Evolutionary conservation across 2,888 invertebrate genomes (phyloP), one percentile per base, ranked within the genome.

Genomic region (Plagodis pulveraria): DNA sequence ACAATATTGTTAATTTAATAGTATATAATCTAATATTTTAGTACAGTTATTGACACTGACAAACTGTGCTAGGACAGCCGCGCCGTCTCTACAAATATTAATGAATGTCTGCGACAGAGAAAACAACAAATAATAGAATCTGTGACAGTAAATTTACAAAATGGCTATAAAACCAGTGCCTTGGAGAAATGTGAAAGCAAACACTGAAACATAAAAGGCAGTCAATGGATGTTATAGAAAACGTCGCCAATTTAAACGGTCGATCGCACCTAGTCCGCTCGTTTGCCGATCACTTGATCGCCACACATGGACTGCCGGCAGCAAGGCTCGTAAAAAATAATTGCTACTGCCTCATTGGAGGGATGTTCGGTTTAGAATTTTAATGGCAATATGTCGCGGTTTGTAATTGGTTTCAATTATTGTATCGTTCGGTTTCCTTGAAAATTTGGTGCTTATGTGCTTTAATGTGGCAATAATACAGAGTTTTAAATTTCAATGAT

Each of bases 261-360:
- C 50, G 38, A 45, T 45, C 45, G 50, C 40, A 53, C 58, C 51
- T 43, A 58, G 43, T 44, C 40, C 48, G 49, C 35, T 58, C 51
- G 47, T 49, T 62, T 56, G 52, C 50, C 54, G 33, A 42, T 40
- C 40, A 33, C 44, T 54, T 46, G 58, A 56, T 53, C 62, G 58
- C 44, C 47, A 49, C 51, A 48, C 43, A 5, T 11, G 52, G 33
- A 9, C 49, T 43, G 53, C 60, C 67, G 61, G 65, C 65, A 63
- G 60, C 59, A 52, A 61, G 54, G 56, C 57, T 67, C 69, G 68
- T 75, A 77, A 77, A 76, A 76, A 65, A 72, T 76, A 73, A 78
- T 73, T 76, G 74, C 69, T 70, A 76, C 64, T 52, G 56, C 59
- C 60, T 53, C 66, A 65, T 60, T 65, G 65, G 73, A 67, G 58